These are phyloP conservation scores for Phyllotis vaccarum DNA, from an alignment of 2,797 vertebrate species.

Conservation along the genomic window DNA sequence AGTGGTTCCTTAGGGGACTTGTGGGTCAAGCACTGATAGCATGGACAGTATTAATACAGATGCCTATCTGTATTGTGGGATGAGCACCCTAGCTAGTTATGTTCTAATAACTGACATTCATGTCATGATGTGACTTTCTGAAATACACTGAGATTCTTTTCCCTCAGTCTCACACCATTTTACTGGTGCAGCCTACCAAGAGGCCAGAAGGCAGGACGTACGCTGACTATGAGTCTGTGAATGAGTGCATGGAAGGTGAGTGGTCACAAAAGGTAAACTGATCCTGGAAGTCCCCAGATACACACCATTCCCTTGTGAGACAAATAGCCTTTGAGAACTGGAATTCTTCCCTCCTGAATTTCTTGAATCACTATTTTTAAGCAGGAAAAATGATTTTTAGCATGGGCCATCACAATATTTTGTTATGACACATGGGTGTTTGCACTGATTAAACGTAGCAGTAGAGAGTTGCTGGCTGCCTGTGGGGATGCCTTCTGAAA, in stretches of 20 bases:
- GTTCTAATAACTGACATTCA: neutral
- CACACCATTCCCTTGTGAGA: neutral
- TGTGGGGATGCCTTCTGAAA: neutral
- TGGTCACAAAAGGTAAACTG: neutral
- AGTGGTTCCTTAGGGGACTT: neutral
- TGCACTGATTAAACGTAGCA: conserved; percentile 10
- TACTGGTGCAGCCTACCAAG: conserved; percentile 98
- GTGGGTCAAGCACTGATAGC: neutral
- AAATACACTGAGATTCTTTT: conserved; percentile 63
- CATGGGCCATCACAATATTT: neutral
- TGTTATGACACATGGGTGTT: neutral
- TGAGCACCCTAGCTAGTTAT: neutral
- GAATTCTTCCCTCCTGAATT: conserved; percentile 23
- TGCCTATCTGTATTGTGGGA: neutral
- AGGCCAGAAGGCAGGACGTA: conserved; percentile 99
- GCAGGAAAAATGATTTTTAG: neutral
- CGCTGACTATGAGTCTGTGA: conserved; percentile 98
- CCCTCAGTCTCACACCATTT: conserved; percentile 97
- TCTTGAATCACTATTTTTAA: conserved; percentile 38
- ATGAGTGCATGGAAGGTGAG: conserved; percentile 99
- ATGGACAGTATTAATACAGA: neutral
- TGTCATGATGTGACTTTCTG: conserved; percentile 33
- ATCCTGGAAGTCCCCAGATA: neutral
- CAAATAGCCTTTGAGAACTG: neutral
- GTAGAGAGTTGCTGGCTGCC: neutral